Evolutionary conservation across 2,888 invertebrate genomes (phyloP).

Genomic region (Zele albiditarsus): DNA sequence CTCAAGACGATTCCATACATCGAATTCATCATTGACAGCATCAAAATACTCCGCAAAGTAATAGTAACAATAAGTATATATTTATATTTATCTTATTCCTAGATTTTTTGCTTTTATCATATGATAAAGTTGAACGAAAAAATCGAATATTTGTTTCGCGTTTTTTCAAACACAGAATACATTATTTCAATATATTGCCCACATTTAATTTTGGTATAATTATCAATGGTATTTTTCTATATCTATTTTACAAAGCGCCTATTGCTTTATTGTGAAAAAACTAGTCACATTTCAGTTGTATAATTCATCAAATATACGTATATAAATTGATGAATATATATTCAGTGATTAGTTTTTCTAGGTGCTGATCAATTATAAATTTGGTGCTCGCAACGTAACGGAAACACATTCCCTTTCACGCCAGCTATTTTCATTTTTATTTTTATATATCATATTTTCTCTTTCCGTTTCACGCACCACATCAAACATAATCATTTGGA

Average conservation of each 20-base stretch:
- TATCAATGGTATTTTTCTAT: slow-evolving; percentile 47
- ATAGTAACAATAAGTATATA: slow-evolving; percentile 21
- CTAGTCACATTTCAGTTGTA: slow-evolving; percentile 6
- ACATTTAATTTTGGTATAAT: no score
- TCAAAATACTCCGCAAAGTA: slow-evolving; percentile 60
- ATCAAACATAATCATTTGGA: not conserved
- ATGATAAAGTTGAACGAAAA: not conserved
- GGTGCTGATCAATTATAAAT: slow-evolving; percentile 14
- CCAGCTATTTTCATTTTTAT: not conserved
- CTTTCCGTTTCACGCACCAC: slow-evolving; percentile 17
- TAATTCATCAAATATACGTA: not conserved
- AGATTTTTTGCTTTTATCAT: slow-evolving; percentile 8
- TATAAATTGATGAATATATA: not conserved
- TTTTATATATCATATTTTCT: not conserved
- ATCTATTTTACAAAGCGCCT: slow-evolving; percentile 29
- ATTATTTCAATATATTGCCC: slow-evolving; percentile 9
- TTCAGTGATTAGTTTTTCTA: slow-evolving; percentile 30
- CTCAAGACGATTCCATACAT: slow-evolving; percentile 63
- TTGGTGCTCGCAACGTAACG: slow-evolving; percentile 10
- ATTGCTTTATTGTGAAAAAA: not conserved
- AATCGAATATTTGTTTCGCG: not conserved
- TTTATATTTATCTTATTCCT: not conserved
- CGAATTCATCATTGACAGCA: slow-evolving; percentile 61
- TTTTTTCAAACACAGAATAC: not conserved
- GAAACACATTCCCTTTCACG: slow-evolving; percentile 22